phyloP scores from a whole-genome alignment of 1,140 invertebrate species.

The Cherax destructor region DNA sequence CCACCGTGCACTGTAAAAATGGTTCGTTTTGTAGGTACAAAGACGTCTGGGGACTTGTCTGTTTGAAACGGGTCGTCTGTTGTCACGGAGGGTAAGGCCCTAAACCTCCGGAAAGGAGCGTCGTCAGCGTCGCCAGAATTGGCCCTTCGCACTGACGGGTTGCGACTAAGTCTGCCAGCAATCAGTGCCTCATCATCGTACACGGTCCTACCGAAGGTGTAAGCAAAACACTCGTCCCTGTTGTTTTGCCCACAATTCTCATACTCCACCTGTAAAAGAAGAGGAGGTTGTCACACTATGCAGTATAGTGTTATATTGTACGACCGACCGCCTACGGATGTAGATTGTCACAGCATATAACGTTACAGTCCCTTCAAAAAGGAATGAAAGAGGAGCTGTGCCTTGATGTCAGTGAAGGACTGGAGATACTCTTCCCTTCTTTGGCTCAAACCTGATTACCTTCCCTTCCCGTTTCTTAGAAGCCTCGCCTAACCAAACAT shows the following conservation, averaged over 20 bases:
- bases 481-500: too few relatives aligned
- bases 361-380: too few relatives aligned
- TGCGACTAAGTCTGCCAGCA: constrained; percentile 27
- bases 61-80: not conserved
- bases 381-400: too few relatives aligned
- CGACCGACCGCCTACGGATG: too few relatives aligned
- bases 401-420: too few relatives aligned
- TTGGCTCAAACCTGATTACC: too few relatives aligned
- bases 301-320: not conserved
- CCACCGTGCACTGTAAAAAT: constrained; percentile 56
- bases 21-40: constrained; percentile 59
- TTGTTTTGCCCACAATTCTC: constrained; percentile 47
- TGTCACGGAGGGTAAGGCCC: constrained; percentile 3
- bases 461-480: too few relatives aligned
- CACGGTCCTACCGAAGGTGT: constrained; percentile 50
- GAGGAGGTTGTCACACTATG: too few relatives aligned
- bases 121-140: constrained; percentile 24
- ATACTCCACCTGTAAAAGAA: constrained; percentile 53
- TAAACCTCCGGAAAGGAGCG: not conserved
- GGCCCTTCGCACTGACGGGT: constrained; percentile 21
- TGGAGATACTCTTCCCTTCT: too few relatives aligned
- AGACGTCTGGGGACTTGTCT: constrained; percentile 54
- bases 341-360: too few relatives aligned
- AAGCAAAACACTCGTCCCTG: constrained; percentile 48
- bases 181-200: constrained; percentile 50